Base-by-base conservation (phyloP, 1,140 invertebrate species). In the Campoletis sonorensis region DNA sequence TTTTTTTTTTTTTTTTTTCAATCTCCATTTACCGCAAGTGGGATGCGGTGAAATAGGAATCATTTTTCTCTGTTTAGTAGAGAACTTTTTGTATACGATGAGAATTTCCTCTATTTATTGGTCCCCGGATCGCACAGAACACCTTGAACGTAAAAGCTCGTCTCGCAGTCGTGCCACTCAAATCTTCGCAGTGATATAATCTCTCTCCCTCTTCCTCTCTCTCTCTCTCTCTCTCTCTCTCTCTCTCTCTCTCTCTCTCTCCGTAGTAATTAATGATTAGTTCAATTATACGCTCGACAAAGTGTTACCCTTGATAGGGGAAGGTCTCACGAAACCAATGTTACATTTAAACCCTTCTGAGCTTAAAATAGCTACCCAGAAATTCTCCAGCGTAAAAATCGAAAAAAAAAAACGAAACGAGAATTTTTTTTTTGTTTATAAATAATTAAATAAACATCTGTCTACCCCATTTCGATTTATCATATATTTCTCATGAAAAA, bases 221-320 rank as follows among this genome's bases (percentile, higher is more conserved):
- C 51, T 49, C 70, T 72, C 37, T 26, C 40, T n/a, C 61, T 26
- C 18, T 18, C 51, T 54, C 51, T 49, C 70, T 72, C 37, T n/a
- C n/a, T n/a, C n/a, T n/a, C n/a, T n/a, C n/a, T 18, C 51, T 54
- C 51, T 49, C 70, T 72, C 37, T 26, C 40, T n/a, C 61, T 26
- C 18, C 61, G 70, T 45, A 40, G 37, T 72, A 72, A 72, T 72
- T 72, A 72, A 72, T 72, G 33, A 72, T 72, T 72, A 72, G 37
- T 23, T 40, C 37, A 45, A 72, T 72, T 72, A 72, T 72, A 70
- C 68, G 27, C 68, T 70, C 61, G 68, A 18, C 8, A 70, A 64
- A 64, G 61, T 23, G 21, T 23, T 64, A 64, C 23, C 61, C 61
- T 37, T 33, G 68, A 18, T 37, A n/a, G 27, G 68, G 16, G 30